Base-by-base conservation (phyloP, 2,113 vertebrate species). In the Ctenomys sociabilis region DNA sequence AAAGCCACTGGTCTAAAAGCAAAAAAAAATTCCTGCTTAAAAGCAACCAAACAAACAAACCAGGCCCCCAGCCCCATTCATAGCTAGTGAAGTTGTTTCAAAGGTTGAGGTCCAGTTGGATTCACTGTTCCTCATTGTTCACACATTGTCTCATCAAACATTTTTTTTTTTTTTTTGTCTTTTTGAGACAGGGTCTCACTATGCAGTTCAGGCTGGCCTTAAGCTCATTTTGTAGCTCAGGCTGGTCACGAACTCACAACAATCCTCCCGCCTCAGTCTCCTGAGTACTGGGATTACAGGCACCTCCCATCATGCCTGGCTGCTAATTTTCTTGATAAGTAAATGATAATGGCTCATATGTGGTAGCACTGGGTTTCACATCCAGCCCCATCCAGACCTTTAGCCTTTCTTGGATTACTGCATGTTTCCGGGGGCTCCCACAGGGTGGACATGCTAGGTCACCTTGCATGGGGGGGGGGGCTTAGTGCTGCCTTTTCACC, bases 1-100 rank as follows among this genome's bases (percentile, higher is more conserved):
- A 89, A 72, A 52, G n/a, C 5, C 17, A 11, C 3, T 11, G 77
- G 17, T 82, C 45, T 70, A 68, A 26, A 78, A 5, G 32, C 17
- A 78, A 3, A 37, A 82, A 89, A 90, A 32, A 37, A 72, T 35
- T 95, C 35, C 89, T 86, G 78, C 63, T 70, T 59, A 52, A 10
- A 54, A 75, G 59, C 21, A 17, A 37, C 59, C 21, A n/a, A 84
- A 14, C 12, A 30, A 40, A 40, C 8, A 10, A 52, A 30, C 63
- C 7, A 28, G 21, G 40, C n/a, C 43, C 26, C 19, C 0, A 5
- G 83, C 35, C 35, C 30, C 63, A 70, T 1, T n/a, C 7, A 0
- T 2, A 70, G 59, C 30, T 75, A 35, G 0, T 37, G 54, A 86
- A 45, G 59, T 75, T 75, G 89, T 24, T 45, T 22, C 45, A 35